Evolutionary conservation across 2,888 invertebrate species (phyloP).

Genomic region (Chloroclysta siterata): DNA sequence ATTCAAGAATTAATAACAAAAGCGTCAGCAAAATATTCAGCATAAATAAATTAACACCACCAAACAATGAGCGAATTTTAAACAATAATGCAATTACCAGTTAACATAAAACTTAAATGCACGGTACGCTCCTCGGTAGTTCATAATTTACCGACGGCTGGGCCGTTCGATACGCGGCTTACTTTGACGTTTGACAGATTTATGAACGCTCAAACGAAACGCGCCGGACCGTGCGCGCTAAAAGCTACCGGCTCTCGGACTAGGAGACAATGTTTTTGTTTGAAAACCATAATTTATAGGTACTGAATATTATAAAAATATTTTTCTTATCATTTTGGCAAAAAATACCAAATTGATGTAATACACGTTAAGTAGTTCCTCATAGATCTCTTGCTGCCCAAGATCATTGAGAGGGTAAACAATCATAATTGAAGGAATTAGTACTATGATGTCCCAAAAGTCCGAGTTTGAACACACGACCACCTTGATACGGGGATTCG

Average conservation of each 20-base stretch:
- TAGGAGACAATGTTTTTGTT: constrained; percentile 34
- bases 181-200: constrained; percentile 82
- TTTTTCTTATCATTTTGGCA: not conserved
- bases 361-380: too few relatives aligned
- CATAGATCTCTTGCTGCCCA: too few relatives aligned
- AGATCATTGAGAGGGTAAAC: too few relatives aligned
- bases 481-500: too few relatives aligned
- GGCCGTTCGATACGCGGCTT: constrained; percentile 80
- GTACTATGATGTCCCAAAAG: too few relatives aligned
- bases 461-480: too few relatives aligned
- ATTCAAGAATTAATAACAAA: not conserved
- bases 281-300: constrained; percentile 2
- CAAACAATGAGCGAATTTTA: constrained; percentile 26
- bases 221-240: constrained; percentile 58
- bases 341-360: too few relatives aligned
- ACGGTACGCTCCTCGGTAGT: constrained; percentile 52
- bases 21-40: not conserved
- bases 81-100: constrained; percentile 39
- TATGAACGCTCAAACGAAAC: constrained; percentile 78
- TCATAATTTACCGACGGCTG: constrained; percentile 79
- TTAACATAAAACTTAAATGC: constrained; percentile 41
- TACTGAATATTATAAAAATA: not conserved
- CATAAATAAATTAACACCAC: constrained; percentile 4
- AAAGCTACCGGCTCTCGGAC: constrained; percentile 35
- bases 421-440: too few relatives aligned